Percentiles rank a stretch among this genome's conserved stretches.
phyloP scores from a whole-genome alignment of 2,797 vertebrate species.

The Lagorchestes hirsutus region DNA sequence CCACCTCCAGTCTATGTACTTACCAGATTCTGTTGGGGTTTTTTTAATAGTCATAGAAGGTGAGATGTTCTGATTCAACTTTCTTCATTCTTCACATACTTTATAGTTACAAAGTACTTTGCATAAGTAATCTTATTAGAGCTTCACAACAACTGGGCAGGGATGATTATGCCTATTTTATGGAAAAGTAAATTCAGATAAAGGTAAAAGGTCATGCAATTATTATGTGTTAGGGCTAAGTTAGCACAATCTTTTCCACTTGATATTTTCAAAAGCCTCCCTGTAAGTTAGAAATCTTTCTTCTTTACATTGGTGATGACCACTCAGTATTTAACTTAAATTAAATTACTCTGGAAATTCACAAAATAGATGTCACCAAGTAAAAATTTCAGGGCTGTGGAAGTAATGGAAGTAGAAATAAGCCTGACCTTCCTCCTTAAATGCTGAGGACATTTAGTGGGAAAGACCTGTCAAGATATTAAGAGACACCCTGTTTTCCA shows the following conservation, averaged over 20 bases:
- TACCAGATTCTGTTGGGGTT: not conserved
- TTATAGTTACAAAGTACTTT: not conserved
- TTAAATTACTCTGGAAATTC: not conserved
- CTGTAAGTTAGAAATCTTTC: not conserved
- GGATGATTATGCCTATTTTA: not conserved
- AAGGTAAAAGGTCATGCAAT: not conserved
- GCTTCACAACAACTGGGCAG: not conserved
- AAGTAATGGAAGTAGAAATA: slow-evolving; percentile 27
- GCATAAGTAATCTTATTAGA: not conserved
- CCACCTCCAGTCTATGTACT: not conserved
- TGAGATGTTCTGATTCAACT: not conserved
- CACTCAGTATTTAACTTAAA: not conserved
- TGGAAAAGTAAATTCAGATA: not conserved
- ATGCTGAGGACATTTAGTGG: not conserved
- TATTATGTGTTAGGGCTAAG: not conserved
- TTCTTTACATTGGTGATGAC: not conserved
- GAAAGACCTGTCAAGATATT: not conserved
- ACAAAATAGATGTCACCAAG: slow-evolving; percentile 10
- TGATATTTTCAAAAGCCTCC: not conserved
- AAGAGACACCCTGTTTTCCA: too few relatives aligned
- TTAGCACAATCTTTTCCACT: not conserved
- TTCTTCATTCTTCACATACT: not conserved
- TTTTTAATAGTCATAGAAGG: not conserved
- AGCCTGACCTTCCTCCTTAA: not conserved
- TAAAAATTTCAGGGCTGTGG: slow-evolving; percentile 46